Evolutionary conservation across 2,797 vertebrate genomes (phyloP), one percentile per base, ranked within the genome.

Genomic region (Heterohyrax brucei): DNA sequence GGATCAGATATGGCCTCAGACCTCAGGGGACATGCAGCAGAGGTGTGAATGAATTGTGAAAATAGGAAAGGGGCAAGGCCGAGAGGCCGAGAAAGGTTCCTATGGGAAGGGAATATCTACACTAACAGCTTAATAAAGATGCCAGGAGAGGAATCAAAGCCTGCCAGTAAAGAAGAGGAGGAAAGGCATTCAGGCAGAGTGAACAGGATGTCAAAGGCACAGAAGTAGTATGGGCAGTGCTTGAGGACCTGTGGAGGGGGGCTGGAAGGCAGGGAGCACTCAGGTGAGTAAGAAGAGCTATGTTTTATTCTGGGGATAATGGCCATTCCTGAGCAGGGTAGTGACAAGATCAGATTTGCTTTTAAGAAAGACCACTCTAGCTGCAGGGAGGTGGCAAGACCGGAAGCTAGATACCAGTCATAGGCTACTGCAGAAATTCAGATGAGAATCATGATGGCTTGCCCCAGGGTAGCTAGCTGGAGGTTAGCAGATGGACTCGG

Each of bases 261-360:
- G 19, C 7, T 61, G 75, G 85, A 92, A 0, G 33, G 22, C 16
- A 28, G 46, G 19, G 4, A 64, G n/a, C 56, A 78, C 56, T 44
- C 62, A 26, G 10, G 2, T 75, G 59, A 78, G 33, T 28, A 61
- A 59, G 0, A 92, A 12, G 26, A 95, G 64, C 30, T 44, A 19
- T 3, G 16, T 56, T 75, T 93, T 64, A 70, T 39, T 64, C 76
- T 87, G 44, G 56, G 22, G 48, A 3, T n/a, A 73, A 87, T 10
- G 56, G 79, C 73, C 26, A 88, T 30, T 82, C 77, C 61, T 70
- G 53, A 76, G 59, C 72, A 91, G 46, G 30, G 26, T 22, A 79
- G 73, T 62, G 46, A 85, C 21, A 94, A 84, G 68, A 73, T 81
- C 81, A 94, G 59, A 94, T 76, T n/a, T 88, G n/a, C 30, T 59